Base-by-base conservation (phyloP, 2,113 vertebrate species). In the Hemiprocne comata region DNA sequence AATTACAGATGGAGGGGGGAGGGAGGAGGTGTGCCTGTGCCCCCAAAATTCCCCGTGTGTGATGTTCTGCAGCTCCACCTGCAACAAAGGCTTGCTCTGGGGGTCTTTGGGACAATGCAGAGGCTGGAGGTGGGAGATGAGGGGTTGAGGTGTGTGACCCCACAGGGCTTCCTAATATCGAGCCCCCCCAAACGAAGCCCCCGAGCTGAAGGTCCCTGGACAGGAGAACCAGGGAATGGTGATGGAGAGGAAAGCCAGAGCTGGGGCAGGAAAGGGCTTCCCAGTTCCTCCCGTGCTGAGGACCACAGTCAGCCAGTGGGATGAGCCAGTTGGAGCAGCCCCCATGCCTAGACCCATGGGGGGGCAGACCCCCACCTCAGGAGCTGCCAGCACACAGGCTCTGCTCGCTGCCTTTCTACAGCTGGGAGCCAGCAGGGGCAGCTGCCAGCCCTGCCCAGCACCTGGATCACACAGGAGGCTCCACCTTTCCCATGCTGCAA, bases 21-120 rank as follows among this genome's bases (percentile, higher is more conserved):
- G 60, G 16, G 31, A 1, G 0, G 51, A 53, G 55, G 34, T 2
- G 2, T 0, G 1, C 16, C 51, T 14, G 60, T 7, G 6, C 46
- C 54, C 74, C 25, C 17, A 10, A 83, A 78, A 75, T 34, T 64
- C 69, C 91, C 1, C 1, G 0, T 0, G 3, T 44, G 79, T 38
- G 57, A 51, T 24, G 65, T 25, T 9, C 89, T 44, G 23, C 3
- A 0, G 70, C 78, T 74, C 36, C 2, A 1, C 36, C 79, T 54
- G 62, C 71, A 29, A 1, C 38, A 1, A 0, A 1, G 25, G 7
- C 18, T 58, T 29, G 72, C 66, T 24, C 6, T 0, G 2, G 44
- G 62, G 46, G 50, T 7, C 38, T 1, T 1, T 38, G 38, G 78
- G 36, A 69, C 2, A 20, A 33, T 2, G 79, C 12, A 23, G 51